Base-by-base conservation (phyloP, 1,140 invertebrate species). In the Aphaenogaster floridana region DNA sequence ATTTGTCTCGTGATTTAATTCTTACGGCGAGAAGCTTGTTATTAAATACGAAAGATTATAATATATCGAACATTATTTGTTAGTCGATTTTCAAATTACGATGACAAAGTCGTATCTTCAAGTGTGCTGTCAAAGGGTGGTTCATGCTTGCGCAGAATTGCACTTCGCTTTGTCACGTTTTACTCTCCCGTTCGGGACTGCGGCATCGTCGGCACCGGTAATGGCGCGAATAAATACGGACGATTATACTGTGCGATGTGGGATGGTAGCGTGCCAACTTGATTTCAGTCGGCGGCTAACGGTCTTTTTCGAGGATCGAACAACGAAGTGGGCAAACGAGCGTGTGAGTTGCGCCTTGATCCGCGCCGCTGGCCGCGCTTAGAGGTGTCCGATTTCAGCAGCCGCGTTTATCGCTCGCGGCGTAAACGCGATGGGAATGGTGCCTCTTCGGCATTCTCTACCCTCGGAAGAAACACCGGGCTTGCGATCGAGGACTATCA, bases 321-420 rank as follows among this genome's bases (percentile, higher is more conserved):
- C 74, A 63, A 54, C 76, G 45, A 78, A 45, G 64, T 36, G 42
- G 61, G 64, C 79, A 69, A 72, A 68, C 77, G 64, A 86, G 66
- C 86, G 86, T 81, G 86, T 76, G 86, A 87, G 80, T 28, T 87
- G 86, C 78, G 66, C 68, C 79, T 87, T 87, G 86, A 87, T 87
- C 50, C 80, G 64, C 66, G 78, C 78, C 86, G 52, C 76, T 57
- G 63, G 61, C n/a, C 45, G 57, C 69, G 57, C 69, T 50, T 13
- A 54, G 76, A 86, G 83, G 86, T 88, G 83, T 88, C 81, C 54
- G 71, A 88, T 88, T 88, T 88, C 86, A 88, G 79, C 84, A 88
- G 45, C 52, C 72, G 81, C 72, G 45, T 69, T 71, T 74, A 84
- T 84, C 54, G 78, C 79, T 83, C 78, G 86, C 59, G 78, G 78